Conservation (phyloP, 2,113 vertebrate species). For the Corvus hawaiiensis region DNA sequence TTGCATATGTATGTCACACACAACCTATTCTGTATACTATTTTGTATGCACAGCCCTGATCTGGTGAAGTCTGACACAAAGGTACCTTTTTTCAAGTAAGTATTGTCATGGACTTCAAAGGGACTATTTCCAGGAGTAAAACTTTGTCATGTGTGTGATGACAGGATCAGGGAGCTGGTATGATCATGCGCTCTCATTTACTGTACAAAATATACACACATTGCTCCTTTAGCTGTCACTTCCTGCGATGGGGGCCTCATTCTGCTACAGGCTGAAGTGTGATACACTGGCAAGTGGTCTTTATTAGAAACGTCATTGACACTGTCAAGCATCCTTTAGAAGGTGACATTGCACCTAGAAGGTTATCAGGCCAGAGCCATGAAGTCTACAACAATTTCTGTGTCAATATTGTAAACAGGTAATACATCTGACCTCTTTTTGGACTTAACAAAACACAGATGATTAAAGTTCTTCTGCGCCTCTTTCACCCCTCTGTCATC, state of each 20-base stretch:
- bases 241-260: not conserved
- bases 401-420: constrained; percentile 56
- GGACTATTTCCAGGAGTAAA: not conserved
- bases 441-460: constrained; percentile 54
- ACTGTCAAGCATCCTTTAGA: constrained; percentile 41
- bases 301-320: constrained; percentile 45
- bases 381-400: constrained; percentile 65
- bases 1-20: not conserved
- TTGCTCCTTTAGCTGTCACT: not conserved
- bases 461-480: not conserved
- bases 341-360: constrained; percentile 43
- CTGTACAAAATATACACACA: not conserved
- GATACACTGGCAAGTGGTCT: constrained; percentile 23
- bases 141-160: not conserved
- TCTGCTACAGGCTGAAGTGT: not conserved
- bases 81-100: not conserved
- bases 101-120: not conserved
- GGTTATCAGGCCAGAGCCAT: constrained; percentile 58
- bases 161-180: not conserved
- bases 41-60: not conserved
- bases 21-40: not conserved
- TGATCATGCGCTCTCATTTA: not conserved
- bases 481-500: not conserved
- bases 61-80: not conserved
- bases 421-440: constrained; percentile 53